phyloP scores from a whole-genome alignment of 1,140 invertebrate species.

The Dysdera silvatica region DNA sequence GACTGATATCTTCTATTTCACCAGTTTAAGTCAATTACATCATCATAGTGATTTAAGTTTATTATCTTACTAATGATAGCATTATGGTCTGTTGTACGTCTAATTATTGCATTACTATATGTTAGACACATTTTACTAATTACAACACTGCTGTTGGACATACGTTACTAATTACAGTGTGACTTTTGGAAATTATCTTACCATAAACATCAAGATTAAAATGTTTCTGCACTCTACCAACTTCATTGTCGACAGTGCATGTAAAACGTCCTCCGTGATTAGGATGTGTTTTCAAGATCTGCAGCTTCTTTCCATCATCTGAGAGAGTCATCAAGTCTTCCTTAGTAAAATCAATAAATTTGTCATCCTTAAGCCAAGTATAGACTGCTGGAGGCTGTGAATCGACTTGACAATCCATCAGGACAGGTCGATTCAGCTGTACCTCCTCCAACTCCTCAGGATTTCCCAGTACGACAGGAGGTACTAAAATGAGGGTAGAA shows the following conservation, averaged over 20 bases:
- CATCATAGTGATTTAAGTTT: too few relatives aligned
- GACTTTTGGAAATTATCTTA: too few relatives aligned
- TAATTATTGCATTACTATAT: too few relatives aligned
- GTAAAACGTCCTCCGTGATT: slow-evolving; percentile 76
- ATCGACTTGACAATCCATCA: slow-evolving; percentile 45
- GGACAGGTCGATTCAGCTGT: slow-evolving; percentile 42
- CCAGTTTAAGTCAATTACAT: too few relatives aligned
- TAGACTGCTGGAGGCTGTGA: slow-evolving; percentile 48
- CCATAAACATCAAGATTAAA: slow-evolving; percentile 30
- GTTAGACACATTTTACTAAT: too few relatives aligned
- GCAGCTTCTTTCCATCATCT: slow-evolving; percentile 12
- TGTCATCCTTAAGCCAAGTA: slow-evolving; percentile 42
- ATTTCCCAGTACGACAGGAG: slow-evolving; percentile 35
- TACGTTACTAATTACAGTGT: too few relatives aligned
- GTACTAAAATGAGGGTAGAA: slow-evolving; percentile 30
- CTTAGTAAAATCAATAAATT: slow-evolving; percentile 6
- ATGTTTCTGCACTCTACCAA: slow-evolving; percentile 59
- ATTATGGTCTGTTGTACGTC: too few relatives aligned
- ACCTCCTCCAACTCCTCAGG: slow-evolving; percentile 39
- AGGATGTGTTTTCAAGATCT: slow-evolving; percentile 3
- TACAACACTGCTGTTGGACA: too few relatives aligned
- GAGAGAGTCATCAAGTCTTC: slow-evolving; percentile 4
- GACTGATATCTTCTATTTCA: too few relatives aligned
- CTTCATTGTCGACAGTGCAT: slow-evolving; percentile 74
- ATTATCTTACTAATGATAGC: too few relatives aligned